phyloP scores from a whole-genome alignment of 2,888 invertebrate genomes.

The Lasius platythorax region DNA sequence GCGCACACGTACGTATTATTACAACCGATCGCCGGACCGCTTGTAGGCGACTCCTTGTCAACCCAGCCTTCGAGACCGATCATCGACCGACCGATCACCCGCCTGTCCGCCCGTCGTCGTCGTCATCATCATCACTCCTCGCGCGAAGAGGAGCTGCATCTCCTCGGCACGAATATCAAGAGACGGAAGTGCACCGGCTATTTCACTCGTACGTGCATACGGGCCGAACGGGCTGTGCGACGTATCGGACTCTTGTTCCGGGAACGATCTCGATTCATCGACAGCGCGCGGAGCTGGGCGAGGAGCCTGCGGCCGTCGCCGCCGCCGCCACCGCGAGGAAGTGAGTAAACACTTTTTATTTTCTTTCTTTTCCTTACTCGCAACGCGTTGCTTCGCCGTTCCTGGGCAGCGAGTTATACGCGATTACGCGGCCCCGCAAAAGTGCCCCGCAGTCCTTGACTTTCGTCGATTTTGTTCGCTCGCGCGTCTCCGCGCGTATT shows the following conservation, averaged over 20 bases:
- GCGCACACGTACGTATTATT: neutral
- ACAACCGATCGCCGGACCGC: slow-evolving; percentile 4
- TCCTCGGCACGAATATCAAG: neutral
- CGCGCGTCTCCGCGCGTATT: neutral
- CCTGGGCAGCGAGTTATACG: neutral
- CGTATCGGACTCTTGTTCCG: slow-evolving; percentile 37
- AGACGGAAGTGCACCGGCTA: neutral
- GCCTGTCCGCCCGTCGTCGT: neutral
- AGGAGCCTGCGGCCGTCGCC: neutral
- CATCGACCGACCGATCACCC: slow-evolving; percentile 15
- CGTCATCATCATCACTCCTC: neutral
- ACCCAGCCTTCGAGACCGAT: neutral
- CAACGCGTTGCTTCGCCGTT: slow-evolving; percentile 2
- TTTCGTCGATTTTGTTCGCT: neutral
- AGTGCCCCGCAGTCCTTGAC: neutral
- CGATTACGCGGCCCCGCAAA: neutral
- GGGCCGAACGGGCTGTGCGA: neutral
- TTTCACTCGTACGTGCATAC: neutral
- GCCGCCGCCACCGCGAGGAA: slow-evolving; percentile 60
- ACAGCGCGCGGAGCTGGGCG: slow-evolving; percentile 41
- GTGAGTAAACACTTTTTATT: slow-evolving; percentile 75
- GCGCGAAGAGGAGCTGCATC: slow-evolving; percentile 15
- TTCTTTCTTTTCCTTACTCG: neutral
- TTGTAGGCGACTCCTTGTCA: neutral
- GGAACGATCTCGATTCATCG: slow-evolving; percentile 63